Evolutionary conservation across 2,113 vertebrate species (phyloP), one percentile per base, ranked within the genome.

Genomic region (Ancistrus triradiatus): DNA sequence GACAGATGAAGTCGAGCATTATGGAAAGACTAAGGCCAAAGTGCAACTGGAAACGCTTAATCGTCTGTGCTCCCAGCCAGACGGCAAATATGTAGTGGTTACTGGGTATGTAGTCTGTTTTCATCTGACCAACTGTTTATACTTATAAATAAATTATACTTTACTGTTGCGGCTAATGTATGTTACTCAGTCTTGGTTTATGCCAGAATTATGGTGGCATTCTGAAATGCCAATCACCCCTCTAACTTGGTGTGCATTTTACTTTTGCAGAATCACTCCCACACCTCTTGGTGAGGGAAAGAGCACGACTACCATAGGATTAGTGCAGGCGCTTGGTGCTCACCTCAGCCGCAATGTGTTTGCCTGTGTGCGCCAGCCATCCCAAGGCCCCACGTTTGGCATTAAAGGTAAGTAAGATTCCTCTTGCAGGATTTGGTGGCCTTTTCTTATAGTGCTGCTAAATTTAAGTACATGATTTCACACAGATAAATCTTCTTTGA

Each of bases 271-370:
- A 55, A 98, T 99, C 75, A 99, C 97, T 9, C 97, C 95, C 42
- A 99, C 97, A 0, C 97, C 97, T 3, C 78, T 99, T 43, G 95
- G 95, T 53, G 95, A 98, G 79, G 95, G 95, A 7, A 99, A 99
- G 48, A 99, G 97, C 81, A 99, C 97, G 14, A 97, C 95, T 37
- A 96, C 95, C 0, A 83, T 98, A 0, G 97, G 97, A 1, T 84
- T 99, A 68, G 95, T 92, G 13, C 95, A 99, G 75, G 95, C 95
- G 13, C 78, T 99, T 0, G 95, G 95, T 1, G 92, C 94, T 33
- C 92, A 97, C 71, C 90, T 99, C 50, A 85, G 89, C 10, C 86
- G 90, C 55, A 98, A 97, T 1, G 94, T 94, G 7, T 98, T 99
- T 43, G 96, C 96, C 0, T 97, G 94, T 60, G 93, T 99, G n/a